Percentiles rank a stretch among this genome's conserved stretches.
Evolutionary conservation across 2,797 vertebrate genomes (phyloP).

Genomic region (Rhinophrynus dorsalis): DNA sequence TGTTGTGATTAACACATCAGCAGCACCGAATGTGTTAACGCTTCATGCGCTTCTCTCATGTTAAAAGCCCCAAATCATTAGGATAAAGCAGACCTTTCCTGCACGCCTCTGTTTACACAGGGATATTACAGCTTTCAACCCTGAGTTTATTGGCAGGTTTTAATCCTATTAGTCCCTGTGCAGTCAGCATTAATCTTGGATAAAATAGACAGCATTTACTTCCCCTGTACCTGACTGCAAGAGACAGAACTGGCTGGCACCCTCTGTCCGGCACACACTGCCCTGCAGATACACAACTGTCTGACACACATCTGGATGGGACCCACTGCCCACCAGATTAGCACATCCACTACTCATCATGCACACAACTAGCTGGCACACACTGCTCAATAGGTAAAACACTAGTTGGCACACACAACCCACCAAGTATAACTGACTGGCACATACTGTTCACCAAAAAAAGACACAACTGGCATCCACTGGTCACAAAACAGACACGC

Average conservation of each 20-base stretch:
- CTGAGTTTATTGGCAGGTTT: conserved; percentile 54
- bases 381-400: no score
- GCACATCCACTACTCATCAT: no score
- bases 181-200: conserved; percentile 58
- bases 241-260: background rate
- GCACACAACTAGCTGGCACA: no score
- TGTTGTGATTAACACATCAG: no score
- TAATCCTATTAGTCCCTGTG: conserved; percentile 62
- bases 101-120: conserved; percentile 42
- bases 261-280: background rate
- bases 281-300: no score
- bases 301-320: no score
- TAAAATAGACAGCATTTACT: conserved; percentile 49
- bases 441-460: no score
- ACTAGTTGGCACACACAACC: no score
- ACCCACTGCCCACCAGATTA: no score
- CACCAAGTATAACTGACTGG: no score
- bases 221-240: conserved; percentile 45
- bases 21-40: no score
- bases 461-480: no score
- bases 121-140: conserved; percentile 52
- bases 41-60: background rate
- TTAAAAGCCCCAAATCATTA: conserved; percentile 38
- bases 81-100: conserved; percentile 33
- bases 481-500: background rate